phyloP scores from a whole-genome alignment of 30 jellyfish, hydroid and myxozoan genomes.

The Aurelia sp. region DNA sequence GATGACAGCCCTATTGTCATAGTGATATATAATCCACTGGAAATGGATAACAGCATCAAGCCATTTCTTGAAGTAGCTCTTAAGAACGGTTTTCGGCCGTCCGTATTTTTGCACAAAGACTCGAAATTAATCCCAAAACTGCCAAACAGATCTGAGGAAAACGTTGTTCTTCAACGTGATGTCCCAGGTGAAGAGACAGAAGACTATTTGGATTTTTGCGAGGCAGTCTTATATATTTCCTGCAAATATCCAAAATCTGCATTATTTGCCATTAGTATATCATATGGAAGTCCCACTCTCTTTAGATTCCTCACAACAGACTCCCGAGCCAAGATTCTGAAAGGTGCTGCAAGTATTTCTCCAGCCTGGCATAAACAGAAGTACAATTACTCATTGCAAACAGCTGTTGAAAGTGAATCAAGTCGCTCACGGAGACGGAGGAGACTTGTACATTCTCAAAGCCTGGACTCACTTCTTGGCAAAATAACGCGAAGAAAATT shows the following conservation, averaged over 20 bases:
- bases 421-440: background rate
- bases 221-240: conserved; percentile 31
- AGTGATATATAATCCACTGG: conserved; percentile 25
- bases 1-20: conserved; percentile 48
- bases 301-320: conserved; percentile 32
- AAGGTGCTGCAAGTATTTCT: conserved; percentile 63
- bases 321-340: conserved; percentile 20
- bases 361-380: conserved; percentile 57
- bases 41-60: conserved; percentile 24
- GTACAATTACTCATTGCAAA: background rate
- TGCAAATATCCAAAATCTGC: conserved; percentile 39
- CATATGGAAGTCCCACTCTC: conserved; percentile 62
- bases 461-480: conserved; percentile 29
- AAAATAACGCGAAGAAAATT: conserved; percentile 1
- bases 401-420: background rate
- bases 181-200: background rate
- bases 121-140: conserved; percentile 32
- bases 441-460: conserved; percentile 16
- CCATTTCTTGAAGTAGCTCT: conserved; percentile 49
- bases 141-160: conserved; percentile 30
- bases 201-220: conserved; percentile 40
- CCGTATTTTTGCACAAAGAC: conserved; percentile 33
- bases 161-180: background rate
- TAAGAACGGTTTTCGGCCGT: conserved; percentile 51
- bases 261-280: conserved; percentile 34